Evolutionary conservation across 2,113 vertebrate genomes (phyloP), one percentile per base, ranked within the genome.

Genomic region (Leucopsar rothschildi): DNA sequence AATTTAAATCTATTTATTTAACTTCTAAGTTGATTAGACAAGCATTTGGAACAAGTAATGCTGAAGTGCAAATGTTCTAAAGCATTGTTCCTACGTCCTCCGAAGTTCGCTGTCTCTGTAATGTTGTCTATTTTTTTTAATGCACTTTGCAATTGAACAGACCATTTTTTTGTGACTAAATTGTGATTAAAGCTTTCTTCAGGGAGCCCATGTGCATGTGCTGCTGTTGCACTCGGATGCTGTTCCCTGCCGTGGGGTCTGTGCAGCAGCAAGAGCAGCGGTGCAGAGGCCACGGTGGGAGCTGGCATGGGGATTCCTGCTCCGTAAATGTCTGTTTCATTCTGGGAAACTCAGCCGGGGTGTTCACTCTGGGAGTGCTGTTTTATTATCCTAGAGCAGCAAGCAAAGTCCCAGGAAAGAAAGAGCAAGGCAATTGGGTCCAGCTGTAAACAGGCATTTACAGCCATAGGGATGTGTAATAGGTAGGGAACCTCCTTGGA

Each of bases 301-400:
- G 86, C 65, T 97, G 81, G 86, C 79, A n/a, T 45, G 49, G 45
- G 39, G 73, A 72, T 60, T 72, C 7, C 69, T 77, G 71, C 88
- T 87, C 87, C 91, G 96, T 96, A 87, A 95, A 96, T 55, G 89
- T 93, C 94, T 11, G 2, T 87, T 97, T 96, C 89, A 93, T 96
- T 96, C 87, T 91, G 61, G 68, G 91, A 44, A 82, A 42, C 8
- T 25, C 71, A 11, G 64, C 75, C 57, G 87, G 79, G 64, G 7
- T 52, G 50, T 60, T 95, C 91, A 12, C 56, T 84, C 31, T 60
- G 27, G 72, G 71, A 76, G 52, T 33, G 31, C 21, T 52, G 21
- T n/a, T 95, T 88, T 92, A 53, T 91, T 93, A 47, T 63, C 44
- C 39, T 81, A 25, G 37, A 68, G 60, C 85, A 55, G 77, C 57